Conservation (phyloP, 2,888 invertebrate genomes). For the Galeruca laticollis region DNA sequence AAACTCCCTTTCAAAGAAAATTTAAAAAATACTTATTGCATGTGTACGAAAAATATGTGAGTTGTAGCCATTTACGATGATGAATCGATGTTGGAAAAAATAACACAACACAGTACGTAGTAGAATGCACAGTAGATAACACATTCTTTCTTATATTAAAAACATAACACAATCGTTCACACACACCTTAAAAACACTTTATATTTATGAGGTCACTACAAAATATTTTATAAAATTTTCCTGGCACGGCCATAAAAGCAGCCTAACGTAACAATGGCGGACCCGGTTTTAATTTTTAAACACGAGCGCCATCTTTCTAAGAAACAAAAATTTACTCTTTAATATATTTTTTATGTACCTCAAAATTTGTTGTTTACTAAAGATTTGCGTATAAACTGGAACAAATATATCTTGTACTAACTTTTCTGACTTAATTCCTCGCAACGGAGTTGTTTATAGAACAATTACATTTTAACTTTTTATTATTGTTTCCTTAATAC, state of each 20-base stretch:
- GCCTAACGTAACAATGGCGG: conserved; percentile 67
- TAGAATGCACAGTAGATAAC: conserved; percentile 32
- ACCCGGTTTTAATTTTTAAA: conserved; percentile 64
- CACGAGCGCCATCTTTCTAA: conserved; percentile 61
- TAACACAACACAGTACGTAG: conserved; percentile 42
- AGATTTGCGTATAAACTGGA: background rate
- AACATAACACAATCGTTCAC: conserved; percentile 43
- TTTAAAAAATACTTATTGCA: conserved; percentile 40
- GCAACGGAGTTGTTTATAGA: background rate
- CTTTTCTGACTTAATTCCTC: background rate
- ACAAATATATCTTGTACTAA: background rate
- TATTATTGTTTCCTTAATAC: conserved; percentile 4
- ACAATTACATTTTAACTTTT: background rate
- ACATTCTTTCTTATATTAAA: conserved; percentile 40
- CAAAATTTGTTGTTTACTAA: background rate
- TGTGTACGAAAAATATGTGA: conserved; percentile 49
- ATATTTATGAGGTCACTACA: conserved; percentile 52
- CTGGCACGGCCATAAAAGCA: conserved; percentile 63
- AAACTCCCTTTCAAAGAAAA: conserved; percentile 3
- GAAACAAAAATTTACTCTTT: conserved; percentile 11
- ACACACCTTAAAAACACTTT: conserved; percentile 54
- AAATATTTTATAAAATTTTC: conserved; percentile 58
- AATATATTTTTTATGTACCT: background rate
- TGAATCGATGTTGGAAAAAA: conserved; percentile 63
- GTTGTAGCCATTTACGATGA: conserved; percentile 59